Evolutionary conservation across 2,113 vertebrate genomes (phyloP), one percentile per base, ranked within the genome.

Genomic region (Cygnus atratus): DNA sequence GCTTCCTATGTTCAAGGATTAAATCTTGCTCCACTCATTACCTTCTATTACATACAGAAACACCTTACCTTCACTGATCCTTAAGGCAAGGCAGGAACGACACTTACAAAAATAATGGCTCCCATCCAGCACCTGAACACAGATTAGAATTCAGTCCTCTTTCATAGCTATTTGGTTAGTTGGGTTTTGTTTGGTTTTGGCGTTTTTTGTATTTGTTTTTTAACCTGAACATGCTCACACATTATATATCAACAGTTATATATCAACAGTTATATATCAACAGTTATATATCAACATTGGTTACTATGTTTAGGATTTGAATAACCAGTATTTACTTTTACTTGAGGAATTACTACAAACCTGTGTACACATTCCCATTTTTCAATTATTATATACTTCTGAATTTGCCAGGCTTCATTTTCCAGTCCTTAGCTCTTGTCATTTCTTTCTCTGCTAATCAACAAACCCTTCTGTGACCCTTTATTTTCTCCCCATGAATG

Each of bases 401-500:
- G 28, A 90, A 84, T 78, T 90, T 93, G 15, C 46, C 35, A 86
- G 43, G 73, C 33, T 29, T 94, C 46, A 75, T 94, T 95, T 96
- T 93, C 68, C 52, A 90, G 88, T 65, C 72, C 76, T 92, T 77
- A 77, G 76, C 55, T 81, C 80, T 50, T 84, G 72, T n/a, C 39
- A 82, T 48, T 90, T 86, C 68, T 75, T 81, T 57, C 26, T 54
- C 72, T 43, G 16, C 57, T 78, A 92, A 88, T 86, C 80, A 87
- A 83, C 82, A 57, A 78, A 70, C 21, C 65, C 76, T 96, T 95
- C 80, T 75, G 70, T 0, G 1, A 78, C 41, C 76, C 70, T 88
- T 84, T 90, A 93, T 97, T 96, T 95, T 96, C 94, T 93, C 76
- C 68, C 92, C 76, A 88, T 78, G 88, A 95, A 93, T 28, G 33